Percentiles rank a stretch among this genome's conserved stretches.
phyloP scores from a whole-genome alignment of 2,113 vertebrate genomes.

The Monopterus albus region DNA sequence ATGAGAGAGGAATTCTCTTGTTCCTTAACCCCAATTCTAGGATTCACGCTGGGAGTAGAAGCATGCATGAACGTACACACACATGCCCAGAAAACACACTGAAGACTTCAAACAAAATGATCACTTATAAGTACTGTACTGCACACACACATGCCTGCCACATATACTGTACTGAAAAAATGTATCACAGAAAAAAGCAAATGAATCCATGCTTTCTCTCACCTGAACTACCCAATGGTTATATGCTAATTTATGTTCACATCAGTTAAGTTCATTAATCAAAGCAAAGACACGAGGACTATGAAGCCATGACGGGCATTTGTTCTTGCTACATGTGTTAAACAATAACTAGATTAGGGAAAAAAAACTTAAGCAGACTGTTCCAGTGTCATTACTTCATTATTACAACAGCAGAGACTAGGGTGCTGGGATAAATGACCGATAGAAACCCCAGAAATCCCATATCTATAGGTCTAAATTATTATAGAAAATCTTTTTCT shows the following conservation, averaged over 20 bases:
- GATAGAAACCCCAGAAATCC: too few species aligned
- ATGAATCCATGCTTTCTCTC: not conserved
- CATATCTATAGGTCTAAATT: too few species aligned
- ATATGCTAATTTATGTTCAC: too few species aligned
- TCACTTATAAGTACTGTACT: conserved; percentile 10
- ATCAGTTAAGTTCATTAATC: too few species aligned
- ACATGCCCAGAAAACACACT: conserved; percentile 20
- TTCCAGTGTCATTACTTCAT: too few species aligned
- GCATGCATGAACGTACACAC: conserved; percentile 57
- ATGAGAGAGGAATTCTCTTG: conserved; percentile 75
- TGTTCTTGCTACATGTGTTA: too few species aligned
- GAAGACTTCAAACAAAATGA: conserved; percentile 25
- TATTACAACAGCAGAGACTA: too few species aligned
- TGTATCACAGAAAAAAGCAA: not conserved
- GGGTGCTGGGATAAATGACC: too few species aligned
- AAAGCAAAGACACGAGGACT: too few species aligned
- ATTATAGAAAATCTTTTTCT: not conserved
- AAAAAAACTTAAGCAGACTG: too few species aligned
- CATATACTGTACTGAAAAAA: not conserved
- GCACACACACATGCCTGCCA: not conserved
- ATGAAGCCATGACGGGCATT: too few species aligned
- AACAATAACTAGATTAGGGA: too few species aligned
- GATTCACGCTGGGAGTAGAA: conserved; percentile 69
- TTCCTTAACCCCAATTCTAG: conserved; percentile 80
- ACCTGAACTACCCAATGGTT: not conserved